Evolutionary conservation across 2,888 invertebrate genomes (phyloP).

Genomic region (Mayetiola destructor): DNA sequence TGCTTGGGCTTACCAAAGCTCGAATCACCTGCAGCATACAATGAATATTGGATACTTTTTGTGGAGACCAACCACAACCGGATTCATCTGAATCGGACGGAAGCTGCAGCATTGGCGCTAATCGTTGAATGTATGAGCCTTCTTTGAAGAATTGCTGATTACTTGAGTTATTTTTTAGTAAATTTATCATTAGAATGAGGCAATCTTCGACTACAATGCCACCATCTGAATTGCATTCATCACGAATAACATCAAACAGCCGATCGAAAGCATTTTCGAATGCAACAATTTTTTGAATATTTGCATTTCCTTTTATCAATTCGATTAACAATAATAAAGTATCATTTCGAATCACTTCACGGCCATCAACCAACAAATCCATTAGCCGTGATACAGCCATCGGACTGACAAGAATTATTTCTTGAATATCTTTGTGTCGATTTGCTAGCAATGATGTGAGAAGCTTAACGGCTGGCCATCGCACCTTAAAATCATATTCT

Average conservation of each 20-base stretch:
- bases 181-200: constrained; percentile 77
- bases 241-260: constrained; percentile 79
- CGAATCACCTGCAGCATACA: constrained; percentile 82
- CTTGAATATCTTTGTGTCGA: constrained; percentile 73
- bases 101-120: constrained; percentile 76
- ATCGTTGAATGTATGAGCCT: constrained; percentile 83
- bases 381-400: constrained; percentile 96
- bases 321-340: constrained; percentile 80
- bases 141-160: constrained; percentile 99
- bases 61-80: constrained; percentile 83
- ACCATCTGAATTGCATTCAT: constrained; percentile 86
- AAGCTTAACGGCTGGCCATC: constrained; percentile 79
- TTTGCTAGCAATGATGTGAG: constrained; percentile 77
- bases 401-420: constrained; percentile 75
- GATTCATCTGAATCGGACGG: constrained; percentile 55
- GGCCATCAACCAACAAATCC: constrained; percentile 84
- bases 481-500: constrained; percentile 88
- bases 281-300: constrained; percentile 97
- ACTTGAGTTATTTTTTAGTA: constrained; percentile 87
- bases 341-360: constrained; percentile 93
- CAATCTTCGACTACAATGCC: constrained; percentile 99
- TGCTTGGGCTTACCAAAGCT: constrained; percentile 84
- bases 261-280: constrained; percentile 98
- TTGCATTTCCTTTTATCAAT: constrained; percentile 82
- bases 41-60: constrained; percentile 88